Conservation (phyloP, 35 echinoderm and acorn worm species). For the Stichopus chloronotus region DNA sequence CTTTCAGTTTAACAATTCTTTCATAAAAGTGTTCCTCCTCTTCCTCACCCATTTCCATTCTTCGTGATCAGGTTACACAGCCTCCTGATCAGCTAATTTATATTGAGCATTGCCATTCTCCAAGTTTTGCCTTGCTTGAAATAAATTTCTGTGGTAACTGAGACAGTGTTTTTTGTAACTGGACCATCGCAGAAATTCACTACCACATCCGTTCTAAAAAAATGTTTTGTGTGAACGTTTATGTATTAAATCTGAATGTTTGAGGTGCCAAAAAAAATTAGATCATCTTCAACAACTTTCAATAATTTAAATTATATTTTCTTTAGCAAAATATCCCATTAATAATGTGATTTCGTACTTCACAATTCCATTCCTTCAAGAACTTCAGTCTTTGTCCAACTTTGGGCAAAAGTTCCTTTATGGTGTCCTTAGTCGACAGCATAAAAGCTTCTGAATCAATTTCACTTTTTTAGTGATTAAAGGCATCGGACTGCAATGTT, state of each 20-base stretch:
- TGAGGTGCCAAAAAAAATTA: constrained; percentile 22
- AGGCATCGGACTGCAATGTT: too few relatives aligned
- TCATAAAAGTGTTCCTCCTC: neutral
- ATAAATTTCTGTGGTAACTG: neutral
- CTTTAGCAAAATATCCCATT: neutral
- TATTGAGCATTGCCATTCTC: neutral
- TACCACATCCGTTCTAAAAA: neutral
- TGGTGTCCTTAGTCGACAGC: neutral
- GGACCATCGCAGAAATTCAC: constrained; percentile 7
- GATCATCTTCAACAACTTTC: neutral
- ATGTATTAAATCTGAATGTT: constrained; percentile 35
- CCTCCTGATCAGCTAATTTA: too few relatives aligned
- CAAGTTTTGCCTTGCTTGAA: neutral
- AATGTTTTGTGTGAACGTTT: constrained; percentile 9
- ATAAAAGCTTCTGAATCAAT: neutral
- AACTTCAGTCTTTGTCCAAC: constrained; percentile 27
- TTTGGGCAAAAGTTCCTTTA: constrained; percentile 29
- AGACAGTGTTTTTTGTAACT: constrained; percentile 22
- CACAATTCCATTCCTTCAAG: constrained; percentile 2
- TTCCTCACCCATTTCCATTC: neutral
- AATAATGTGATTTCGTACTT: neutral
- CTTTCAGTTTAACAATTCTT: neutral
- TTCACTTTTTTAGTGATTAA: too few relatives aligned
- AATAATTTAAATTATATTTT: constrained; percentile 26
- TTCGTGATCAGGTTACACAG: too few relatives aligned